phyloP scores from a whole-genome alignment of 2,797 vertebrate species.

The Coracias cyanogaster region DNA sequence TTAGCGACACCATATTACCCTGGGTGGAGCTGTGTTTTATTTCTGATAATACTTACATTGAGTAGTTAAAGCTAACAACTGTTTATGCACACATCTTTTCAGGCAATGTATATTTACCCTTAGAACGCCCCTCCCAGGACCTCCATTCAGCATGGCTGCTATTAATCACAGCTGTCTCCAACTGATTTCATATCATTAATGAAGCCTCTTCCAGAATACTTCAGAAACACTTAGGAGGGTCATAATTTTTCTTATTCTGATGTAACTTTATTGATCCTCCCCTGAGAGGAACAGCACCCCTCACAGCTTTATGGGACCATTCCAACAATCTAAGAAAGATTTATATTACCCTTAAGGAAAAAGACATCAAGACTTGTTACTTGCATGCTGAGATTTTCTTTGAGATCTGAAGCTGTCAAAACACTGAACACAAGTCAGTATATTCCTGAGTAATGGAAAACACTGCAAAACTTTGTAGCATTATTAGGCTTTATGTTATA shows the following conservation, averaged over 20 bases:
- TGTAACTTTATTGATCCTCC: constrained; percentile 11
- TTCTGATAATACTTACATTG: background rate
- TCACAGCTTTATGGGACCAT: background rate
- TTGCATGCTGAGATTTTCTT: background rate
- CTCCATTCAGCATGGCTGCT: background rate
- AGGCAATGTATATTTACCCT: background rate
- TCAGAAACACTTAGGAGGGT: background rate
- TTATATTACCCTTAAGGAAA: constrained; percentile 32
- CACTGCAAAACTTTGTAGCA: constrained; percentile 11
- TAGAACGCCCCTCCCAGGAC: background rate
- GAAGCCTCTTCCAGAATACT: background rate
- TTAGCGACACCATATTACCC: background rate
- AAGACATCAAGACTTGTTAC: constrained; percentile 11
- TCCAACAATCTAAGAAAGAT: constrained; percentile 24
- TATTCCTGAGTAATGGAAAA: background rate
- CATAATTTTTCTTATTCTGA: constrained; percentile 43
- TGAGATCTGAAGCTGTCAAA: background rate
- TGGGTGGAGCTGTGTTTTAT: background rate
- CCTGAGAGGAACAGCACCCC: constrained; percentile 18
- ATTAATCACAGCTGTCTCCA: background rate
- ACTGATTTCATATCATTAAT: background rate
- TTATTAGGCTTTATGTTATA: constrained; percentile 42
- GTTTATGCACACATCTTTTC: background rate
- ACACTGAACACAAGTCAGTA: background rate
- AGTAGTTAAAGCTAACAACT: background rate